phyloP scores from a whole-genome alignment of 2,797 vertebrate species.

The Rousettus madagascariensis region DNA sequence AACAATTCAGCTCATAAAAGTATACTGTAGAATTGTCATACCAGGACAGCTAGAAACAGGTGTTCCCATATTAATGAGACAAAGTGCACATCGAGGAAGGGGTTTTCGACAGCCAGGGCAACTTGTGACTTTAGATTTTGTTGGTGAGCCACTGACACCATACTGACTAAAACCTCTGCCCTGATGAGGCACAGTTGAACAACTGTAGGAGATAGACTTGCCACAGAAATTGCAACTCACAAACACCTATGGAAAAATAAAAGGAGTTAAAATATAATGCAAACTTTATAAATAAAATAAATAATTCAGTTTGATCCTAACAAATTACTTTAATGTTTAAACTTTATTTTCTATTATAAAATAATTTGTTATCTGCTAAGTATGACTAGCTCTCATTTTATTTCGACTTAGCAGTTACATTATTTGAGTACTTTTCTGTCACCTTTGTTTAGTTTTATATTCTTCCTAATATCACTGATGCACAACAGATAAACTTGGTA shows the following conservation, averaged over 20 bases:
- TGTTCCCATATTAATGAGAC: constrained; percentile 99
- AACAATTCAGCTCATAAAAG: constrained; percentile 32
- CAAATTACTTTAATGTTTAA: not conserved
- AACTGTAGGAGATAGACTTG: constrained; percentile 99
- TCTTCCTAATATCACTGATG: not conserved
- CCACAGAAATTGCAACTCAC: constrained; percentile 99
- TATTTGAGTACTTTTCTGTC: constrained; percentile 3
- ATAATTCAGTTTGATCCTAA: not conserved
- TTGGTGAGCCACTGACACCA: constrained; percentile 97
- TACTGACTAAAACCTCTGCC: constrained; percentile 98
- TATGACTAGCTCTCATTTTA: not conserved
- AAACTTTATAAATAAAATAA: not conserved
- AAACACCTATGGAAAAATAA: constrained; percentile 90
- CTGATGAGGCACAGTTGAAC: constrained; percentile 95
- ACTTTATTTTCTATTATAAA: constrained; percentile 5
- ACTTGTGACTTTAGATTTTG: constrained; percentile 98
- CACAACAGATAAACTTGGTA: not conserved
- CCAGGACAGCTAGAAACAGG: constrained; percentile 96
- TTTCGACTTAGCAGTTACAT: not conserved
- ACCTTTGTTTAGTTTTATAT: constrained; percentile 35
- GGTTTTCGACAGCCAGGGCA: constrained; percentile 99
- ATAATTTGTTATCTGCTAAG: not conserved
- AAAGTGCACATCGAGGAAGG: constrained; percentile 97
- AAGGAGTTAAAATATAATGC: not conserved
- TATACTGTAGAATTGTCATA: constrained; percentile 72